Evolutionary conservation across 2,888 invertebrate species (phyloP), one percentile per base, ranked within the genome.

Genomic region (Drosophila putrida): DNA sequence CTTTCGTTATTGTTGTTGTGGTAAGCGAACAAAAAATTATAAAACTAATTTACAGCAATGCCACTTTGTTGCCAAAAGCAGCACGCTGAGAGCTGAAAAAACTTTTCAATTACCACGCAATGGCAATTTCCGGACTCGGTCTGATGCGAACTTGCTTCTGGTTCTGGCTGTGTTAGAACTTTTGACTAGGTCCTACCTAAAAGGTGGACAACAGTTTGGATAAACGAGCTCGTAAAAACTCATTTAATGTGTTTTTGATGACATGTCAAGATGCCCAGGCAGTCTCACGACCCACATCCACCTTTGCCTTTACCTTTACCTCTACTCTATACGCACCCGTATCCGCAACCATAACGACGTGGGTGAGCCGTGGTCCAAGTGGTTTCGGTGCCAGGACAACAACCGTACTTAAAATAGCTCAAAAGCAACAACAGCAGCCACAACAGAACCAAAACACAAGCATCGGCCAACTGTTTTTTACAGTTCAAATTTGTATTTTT

Each of bases 241-340:
- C 78, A 80, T 85, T 89, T 86, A 86, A 86, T 86, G 86, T 80
- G 89, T 89, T 86, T 86, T 89, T 86, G 86, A 86, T 86, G 86
- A 85, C 83, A 88, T 85, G 88, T 85, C 85, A 88, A 85, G 85
- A 73, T 73, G 77, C 35, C 70, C 58, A 39, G 59, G 41, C 43
- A n/a, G 15, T 38, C 63, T 15, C 31, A 11, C 27, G 25, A 13
- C 51, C 13, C 43, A 38, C 33, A 49, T 64, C 62, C 47, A 41
- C 15, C 53, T 46, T 36, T 55, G 35, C 54, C 36, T 36, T 33
- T 64, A 27, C 55, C 38, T 36, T 11, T 11, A 15, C 27, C 43
- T 41, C 35, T 44, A 55, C 55, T 53, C 28, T 28, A 28, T 8
- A 20, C 39, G 10, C 31, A 15, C 28, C 41, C 15, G 28, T 59